These are phyloP conservation scores for Chaetogeoica ovagalla DNA, from an alignment of 2,888 invertebrate species.

Conservation along the genomic window DNA sequence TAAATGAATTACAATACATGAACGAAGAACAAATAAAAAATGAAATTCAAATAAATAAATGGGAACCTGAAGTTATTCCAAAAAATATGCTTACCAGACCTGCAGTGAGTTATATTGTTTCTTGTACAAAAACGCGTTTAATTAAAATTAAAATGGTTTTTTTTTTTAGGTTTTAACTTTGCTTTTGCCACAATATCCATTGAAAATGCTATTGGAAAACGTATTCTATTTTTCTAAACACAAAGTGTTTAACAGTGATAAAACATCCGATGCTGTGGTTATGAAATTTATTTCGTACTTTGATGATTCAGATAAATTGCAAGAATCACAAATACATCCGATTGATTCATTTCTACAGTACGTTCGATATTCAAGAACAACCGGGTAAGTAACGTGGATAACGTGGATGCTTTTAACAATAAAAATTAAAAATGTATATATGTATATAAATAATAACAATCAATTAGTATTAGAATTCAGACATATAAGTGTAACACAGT, in stretches of 20 bases:
- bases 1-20: not conserved
- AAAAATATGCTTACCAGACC: not conserved
- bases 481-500: too few species aligned
- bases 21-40: not conserved
- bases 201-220: not conserved
- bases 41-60: not conserved
- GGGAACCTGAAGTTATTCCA: not conserved
- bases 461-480: too few species aligned
- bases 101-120: not conserved
- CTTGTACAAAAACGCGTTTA: not conserved
- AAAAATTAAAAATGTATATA: not conserved
- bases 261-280: not conserved
- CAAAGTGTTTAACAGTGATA: not conserved
- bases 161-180: not conserved
- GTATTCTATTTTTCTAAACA: not conserved
- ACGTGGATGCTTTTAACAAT: not conserved
- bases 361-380: constrained; percentile 2
- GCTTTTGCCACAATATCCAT: not conserved
- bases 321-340: constrained; percentile 14
- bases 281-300: not conserved
- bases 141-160: not conserved
- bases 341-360: constrained; percentile 21
- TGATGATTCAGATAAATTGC: not conserved
- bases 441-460: too few species aligned
- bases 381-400: not conserved